A percentile compares a stretch with the other conserved stretches of the same genome.
Evolutionary conservation across 2,113 vertebrate species (phyloP).

Genomic region (Callopanchax toddi): DNA sequence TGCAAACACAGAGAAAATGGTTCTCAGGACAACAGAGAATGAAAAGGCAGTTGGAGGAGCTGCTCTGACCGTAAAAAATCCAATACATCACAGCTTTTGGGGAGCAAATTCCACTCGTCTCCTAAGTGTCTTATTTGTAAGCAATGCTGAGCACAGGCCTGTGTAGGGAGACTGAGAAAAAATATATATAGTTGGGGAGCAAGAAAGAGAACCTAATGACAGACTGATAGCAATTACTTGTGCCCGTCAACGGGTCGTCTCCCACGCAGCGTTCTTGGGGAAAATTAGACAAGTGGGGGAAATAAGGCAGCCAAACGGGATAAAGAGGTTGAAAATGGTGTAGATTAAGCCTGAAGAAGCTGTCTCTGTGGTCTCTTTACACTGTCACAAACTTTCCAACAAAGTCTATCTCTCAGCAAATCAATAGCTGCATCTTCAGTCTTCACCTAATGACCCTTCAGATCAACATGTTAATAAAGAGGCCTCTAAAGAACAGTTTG

Average conservation of each 20-base stretch:
- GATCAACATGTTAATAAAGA: constrained; percentile 84
- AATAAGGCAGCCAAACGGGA: constrained; percentile 61
- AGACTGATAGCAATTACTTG: constrained; percentile 84
- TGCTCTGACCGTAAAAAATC: constrained; percentile 92
- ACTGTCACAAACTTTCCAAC: constrained; percentile 68
- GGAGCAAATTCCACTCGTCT: constrained; percentile 86
- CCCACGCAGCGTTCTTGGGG: constrained; percentile 71
- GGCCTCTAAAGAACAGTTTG: constrained; percentile 89
- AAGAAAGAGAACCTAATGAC: constrained; percentile 78
- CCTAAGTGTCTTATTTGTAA: constrained; percentile 85
- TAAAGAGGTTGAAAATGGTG: constrained; percentile 61
- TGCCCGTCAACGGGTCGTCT: constrained; percentile 72
- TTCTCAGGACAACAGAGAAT: constrained; percentile 89
- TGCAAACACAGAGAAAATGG: constrained; percentile 89
- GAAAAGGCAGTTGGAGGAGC: constrained; percentile 87
- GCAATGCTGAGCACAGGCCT: constrained; percentile 76
- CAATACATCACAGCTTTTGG: constrained; percentile 89
- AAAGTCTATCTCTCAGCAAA: constrained; percentile 70
- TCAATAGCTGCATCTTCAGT: constrained; percentile 76
- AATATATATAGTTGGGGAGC: constrained; percentile 59
- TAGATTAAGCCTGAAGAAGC: constrained; percentile 66
- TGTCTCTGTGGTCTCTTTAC: constrained; percentile 52
- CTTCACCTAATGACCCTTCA: constrained; percentile 73
- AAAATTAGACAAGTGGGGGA: constrained; percentile 79
- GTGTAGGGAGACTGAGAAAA: constrained; percentile 59